A percentile compares a stretch with the other conserved stretches of the same genome.
Evolutionary conservation across 2,113 vertebrate species (phyloP).

Genomic region (Ptilonorhynchus violaceus): DNA sequence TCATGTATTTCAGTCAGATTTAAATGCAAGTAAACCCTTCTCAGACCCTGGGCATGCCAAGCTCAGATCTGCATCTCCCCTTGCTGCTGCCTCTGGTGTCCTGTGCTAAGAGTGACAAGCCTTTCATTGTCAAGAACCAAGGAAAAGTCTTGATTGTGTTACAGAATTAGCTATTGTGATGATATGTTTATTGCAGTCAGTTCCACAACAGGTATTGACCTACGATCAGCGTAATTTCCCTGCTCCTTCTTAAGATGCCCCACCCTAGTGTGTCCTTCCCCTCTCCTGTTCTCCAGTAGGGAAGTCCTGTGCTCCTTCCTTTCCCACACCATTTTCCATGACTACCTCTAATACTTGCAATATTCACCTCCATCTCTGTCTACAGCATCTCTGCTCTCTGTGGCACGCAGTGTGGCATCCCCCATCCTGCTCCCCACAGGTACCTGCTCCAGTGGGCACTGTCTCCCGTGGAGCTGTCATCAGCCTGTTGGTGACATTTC

Average conservation of each 20-base stretch:
- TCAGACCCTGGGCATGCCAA: not conserved
- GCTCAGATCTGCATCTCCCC: not conserved
- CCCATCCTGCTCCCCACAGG: not conserved
- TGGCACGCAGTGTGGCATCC: not conserved
- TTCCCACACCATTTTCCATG: not conserved
- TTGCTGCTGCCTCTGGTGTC: not conserved
- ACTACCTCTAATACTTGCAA: not conserved
- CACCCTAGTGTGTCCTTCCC: not conserved
- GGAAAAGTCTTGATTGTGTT: not conserved
- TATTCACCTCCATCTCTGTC: not conserved
- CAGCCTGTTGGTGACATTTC: not conserved
- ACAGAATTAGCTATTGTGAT: not conserved
- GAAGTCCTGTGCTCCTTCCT: not conserved
- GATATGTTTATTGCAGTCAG: not conserved
- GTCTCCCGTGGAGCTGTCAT: not conserved
- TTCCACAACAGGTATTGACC: not conserved
- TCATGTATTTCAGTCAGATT: not conserved
- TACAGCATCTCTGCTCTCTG: not conserved
- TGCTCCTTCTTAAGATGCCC: not conserved
- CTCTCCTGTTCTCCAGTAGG: not conserved
- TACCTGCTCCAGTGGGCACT: fast-evolving
- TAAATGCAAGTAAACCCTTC: not conserved
- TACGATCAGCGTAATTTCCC: not conserved
- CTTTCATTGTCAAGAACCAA: not conserved
- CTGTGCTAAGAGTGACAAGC: not conserved